Evolutionary conservation across 2,113 vertebrate genomes (phyloP), one percentile per base, ranked within the genome.

Genomic region (Hemiscyllium ocellatum): DNA sequence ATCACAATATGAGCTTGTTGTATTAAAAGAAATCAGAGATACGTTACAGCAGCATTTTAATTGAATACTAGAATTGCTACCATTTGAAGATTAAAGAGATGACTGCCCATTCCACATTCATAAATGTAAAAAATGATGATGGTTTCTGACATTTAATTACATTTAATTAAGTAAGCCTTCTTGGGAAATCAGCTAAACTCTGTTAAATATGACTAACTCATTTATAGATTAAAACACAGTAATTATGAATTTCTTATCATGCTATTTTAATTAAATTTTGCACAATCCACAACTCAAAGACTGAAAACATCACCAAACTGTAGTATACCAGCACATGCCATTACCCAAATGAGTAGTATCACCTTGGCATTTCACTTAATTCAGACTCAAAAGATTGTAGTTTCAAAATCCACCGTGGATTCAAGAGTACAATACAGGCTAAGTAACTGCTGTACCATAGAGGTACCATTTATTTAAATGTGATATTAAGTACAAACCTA

Each of bases 191-290:
- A 93, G 33, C 89, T 93, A 37, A 93, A 22, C 13, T 66, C 61
- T 66, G 19, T 33, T 95, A 52, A n/a, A 72, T 52, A 42, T 3
- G 66, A 72, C 24, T 26, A 61, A 72, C 47, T 70, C 24, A 42
- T 69, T 94, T 47, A 47, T 24, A 69, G 37, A 69, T 94, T 69
- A 52, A 95, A 76, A 52, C 69, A 52, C 69, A 72, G 24, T 12
- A 52, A 76, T 47, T 72, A 76, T 47, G 33, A 33, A 6, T 95
- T 50, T 72, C 69, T 6, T 69, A 47, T 70, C 68, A 19, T 29
- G 72, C 50, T 95, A 72, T 70, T 52, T 76, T 47, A 95, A 50
- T 95, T 95, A 95, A 72, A 69, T n/a, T 69, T 94, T 42, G 33
- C 65, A 94, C n/a, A 69, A 68, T 47, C 65, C 2, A 47, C 91